Conservation (phyloP, 2,113 vertebrate species). For the Mobula hypostoma region DNA sequence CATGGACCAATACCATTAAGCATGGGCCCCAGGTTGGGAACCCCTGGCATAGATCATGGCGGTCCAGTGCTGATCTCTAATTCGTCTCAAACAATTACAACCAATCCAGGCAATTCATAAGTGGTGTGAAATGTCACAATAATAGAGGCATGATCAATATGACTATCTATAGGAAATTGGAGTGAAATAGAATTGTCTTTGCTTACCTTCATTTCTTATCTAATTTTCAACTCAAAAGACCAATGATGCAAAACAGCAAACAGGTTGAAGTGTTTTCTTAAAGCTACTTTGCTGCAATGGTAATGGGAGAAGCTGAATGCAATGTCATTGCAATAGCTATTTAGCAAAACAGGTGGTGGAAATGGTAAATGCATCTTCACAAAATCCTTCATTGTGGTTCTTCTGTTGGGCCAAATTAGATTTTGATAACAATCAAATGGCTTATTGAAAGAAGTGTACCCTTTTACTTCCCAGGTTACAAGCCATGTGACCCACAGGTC, state of each 20-base stretch:
- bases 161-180: not conserved
- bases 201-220: not conserved
- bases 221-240: not conserved
- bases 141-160: not conserved
- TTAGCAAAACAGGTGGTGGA: not conserved
- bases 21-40: too few species aligned
- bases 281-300: not conserved
- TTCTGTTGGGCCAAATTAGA: not conserved
- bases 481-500: slow-evolving; percentile 87
- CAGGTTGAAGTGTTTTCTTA: not conserved
- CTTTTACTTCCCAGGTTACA: slow-evolving; percentile 68
- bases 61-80: not conserved
- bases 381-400: not conserved
- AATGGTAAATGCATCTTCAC: not conserved
- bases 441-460: not conserved
- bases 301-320: not conserved
- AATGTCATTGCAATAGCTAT: not conserved
- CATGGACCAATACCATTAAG: too few species aligned
- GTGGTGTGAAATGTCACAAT: not conserved
- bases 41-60: not conserved
- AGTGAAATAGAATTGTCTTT: not conserved
- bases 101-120: not conserved
- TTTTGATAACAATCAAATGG: not conserved
- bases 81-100: not conserved
- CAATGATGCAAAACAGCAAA: not conserved